These are phyloP conservation scores for Anoplopoma fimbria DNA, from an alignment of 2,113 vertebrate species.

Conservation along the genomic window DNA sequence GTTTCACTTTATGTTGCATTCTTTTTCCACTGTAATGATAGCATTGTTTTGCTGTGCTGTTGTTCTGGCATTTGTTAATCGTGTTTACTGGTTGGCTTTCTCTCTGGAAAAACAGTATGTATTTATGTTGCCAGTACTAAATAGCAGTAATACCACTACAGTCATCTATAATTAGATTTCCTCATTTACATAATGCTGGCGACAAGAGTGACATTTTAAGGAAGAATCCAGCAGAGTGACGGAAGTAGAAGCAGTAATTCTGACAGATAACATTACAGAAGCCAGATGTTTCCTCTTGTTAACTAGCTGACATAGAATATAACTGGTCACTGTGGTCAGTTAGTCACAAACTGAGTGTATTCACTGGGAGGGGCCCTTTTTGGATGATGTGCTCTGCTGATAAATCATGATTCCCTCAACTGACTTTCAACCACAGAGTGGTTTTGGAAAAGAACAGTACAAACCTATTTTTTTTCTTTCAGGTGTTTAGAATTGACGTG, in stretches of 20 bases:
- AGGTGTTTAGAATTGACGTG: slow-evolving; percentile 98
- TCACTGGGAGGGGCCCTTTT: neutral
- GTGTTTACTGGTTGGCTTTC: neutral
- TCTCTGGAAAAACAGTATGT: neutral
- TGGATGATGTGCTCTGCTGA: slow-evolving; percentile 2
- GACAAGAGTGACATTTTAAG: neutral
- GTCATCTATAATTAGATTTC: slow-evolving; percentile 41
- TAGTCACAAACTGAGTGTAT: neutral
- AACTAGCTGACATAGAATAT: slow-evolving; percentile 41
- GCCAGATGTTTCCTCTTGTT: slow-evolving; percentile 69
- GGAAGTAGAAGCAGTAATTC: slow-evolving; percentile 34
- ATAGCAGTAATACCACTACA: slow-evolving; percentile 1
- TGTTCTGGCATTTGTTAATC: neutral
- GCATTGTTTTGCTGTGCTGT: neutral
- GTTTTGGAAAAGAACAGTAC: neutral
- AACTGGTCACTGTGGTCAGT: neutral
- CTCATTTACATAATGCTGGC: slow-evolving; percentile 24
- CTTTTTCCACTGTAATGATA: neutral
- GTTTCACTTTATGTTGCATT: neutral
- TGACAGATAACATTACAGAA: slow-evolving; percentile 16
- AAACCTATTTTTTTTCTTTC: slow-evolving; percentile 63
- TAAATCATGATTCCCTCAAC: neutral
- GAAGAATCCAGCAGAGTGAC: slow-evolving; percentile 21
- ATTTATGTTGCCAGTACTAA: neutral
- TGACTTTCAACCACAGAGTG: neutral